Evolutionary conservation across 2,113 vertebrate genomes (phyloP).

Genomic region (Pipa parva): DNA sequence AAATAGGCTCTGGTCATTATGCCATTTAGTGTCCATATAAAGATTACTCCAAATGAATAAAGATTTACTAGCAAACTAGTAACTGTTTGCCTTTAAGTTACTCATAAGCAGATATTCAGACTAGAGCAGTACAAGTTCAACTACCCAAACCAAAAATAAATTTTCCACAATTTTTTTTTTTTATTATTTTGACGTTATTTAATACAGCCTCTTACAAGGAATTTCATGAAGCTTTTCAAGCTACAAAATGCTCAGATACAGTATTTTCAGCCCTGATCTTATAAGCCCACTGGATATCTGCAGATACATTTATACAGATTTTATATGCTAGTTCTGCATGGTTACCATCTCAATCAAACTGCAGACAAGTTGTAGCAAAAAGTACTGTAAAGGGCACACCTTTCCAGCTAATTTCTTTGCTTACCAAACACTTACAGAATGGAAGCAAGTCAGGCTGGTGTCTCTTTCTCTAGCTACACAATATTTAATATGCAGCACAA

Average conservation of each 20-base stretch:
- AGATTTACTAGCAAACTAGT: too few relatives aligned
- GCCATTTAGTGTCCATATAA: too few relatives aligned
- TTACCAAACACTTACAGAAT: background rate
- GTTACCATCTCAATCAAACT: constrained; percentile 1
- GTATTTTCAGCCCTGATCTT: background rate
- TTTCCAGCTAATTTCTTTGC: background rate
- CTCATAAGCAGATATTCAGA: too few relatives aligned
- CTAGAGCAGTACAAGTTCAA: too few relatives aligned
- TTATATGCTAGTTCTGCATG: too few relatives aligned
- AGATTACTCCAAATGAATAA: too few relatives aligned
- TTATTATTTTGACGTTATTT: constrained; percentile 65
- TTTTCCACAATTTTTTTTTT: constrained; percentile 62
- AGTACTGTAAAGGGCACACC: background rate
- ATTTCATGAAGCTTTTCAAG: constrained; percentile 15
- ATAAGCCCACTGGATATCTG: background rate
- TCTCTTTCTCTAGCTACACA: background rate
- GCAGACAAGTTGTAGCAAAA: background rate
- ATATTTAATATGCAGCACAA: background rate
- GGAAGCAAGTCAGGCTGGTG: constrained; percentile 1
- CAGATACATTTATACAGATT: background rate
- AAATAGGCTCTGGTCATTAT: too few relatives aligned
- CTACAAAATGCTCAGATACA: constrained; percentile 29
- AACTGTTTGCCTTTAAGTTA: too few relatives aligned
- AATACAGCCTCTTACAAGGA: constrained; percentile 60
- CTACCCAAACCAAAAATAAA: constrained; percentile 45